Evolutionary conservation across 2,797 vertebrate genomes (phyloP).

Genomic region (Pantherophis alleghaniensis): DNA sequence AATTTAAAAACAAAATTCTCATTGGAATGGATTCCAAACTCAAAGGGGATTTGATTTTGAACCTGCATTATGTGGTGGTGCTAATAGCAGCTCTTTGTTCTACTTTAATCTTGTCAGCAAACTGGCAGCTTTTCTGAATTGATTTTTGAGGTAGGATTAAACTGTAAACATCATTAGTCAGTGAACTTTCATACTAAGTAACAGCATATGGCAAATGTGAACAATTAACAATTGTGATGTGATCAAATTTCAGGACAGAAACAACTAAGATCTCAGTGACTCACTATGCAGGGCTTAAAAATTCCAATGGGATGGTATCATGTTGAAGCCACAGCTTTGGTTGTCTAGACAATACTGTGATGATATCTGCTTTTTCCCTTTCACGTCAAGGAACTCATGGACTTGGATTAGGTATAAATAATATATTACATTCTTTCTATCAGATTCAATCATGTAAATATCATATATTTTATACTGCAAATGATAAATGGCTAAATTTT

Average conservation of each 20-base stretch:
- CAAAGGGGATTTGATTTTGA: not conserved
- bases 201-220: not conserved
- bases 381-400: not conserved
- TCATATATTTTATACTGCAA: not conserved
- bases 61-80: not conserved
- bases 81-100: not conserved
- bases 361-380: not conserved
- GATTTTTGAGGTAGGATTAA: accelerated
- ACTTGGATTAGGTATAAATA: not conserved
- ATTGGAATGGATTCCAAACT: not conserved
- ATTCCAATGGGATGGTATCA: not conserved
- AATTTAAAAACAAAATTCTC: not conserved
- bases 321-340: not conserved
- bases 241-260: constrained; percentile 6
- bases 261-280: constrained; percentile 8
- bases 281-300: not conserved
- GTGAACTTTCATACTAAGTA: not conserved
- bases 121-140: not conserved
- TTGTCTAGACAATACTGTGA: not conserved
- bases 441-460: not conserved
- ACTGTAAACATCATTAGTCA: constrained; percentile 3
- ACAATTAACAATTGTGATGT: not conserved
- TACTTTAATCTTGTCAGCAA: not conserved
- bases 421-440: not conserved
- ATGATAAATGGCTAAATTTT: not conserved